Evolutionary conservation across 2,113 vertebrate genomes (phyloP), one percentile per base, ranked within the genome.

Genomic region (Gambusia holbrooki): DNA sequence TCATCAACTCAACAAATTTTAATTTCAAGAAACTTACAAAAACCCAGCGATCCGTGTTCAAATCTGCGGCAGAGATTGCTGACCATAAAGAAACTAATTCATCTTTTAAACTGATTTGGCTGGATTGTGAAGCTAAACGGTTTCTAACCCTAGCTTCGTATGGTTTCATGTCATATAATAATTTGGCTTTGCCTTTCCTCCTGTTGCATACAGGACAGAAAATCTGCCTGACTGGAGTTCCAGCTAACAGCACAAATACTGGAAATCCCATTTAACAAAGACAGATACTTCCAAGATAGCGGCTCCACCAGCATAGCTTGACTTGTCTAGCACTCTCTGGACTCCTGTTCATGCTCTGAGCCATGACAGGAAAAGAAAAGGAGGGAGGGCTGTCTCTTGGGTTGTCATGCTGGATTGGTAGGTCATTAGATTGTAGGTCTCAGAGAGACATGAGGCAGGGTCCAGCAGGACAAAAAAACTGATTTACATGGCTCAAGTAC

Each of bases 281-380:
- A 60, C 63, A 87, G 78, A 68, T 79, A 77, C 67, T 84, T 71
- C 81, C 60, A 73, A 85, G 42, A 76, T 67, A 76, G 30, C 48
- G 62, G 25, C n/a, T 6, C 68, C 27, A 64, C 62, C 64, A 66
- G 73, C 64, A 69, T 45, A 9, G 70, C 51, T 79, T 74, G 76
- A 69, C 67, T 79, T 73, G 69, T 74, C 75, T 69, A 62, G 45
- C 66, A 62, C 65, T 80, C 62, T 79, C 25, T 58, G 71, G 63
- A 29, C 14, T 73, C 62, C 37, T 69, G 82, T 84, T 89, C 81
- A 77, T 77, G 63, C 62, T 15, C 7, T 69, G 51, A 66, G 72
- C 29, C 60, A 54, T 66, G 61, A 64, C 62, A 66, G 77, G 48
- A 66, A 77, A 35, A 73, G 54, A 67, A 77, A 25, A 22, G 66